Evolutionary conservation across 2,113 vertebrate genomes (phyloP).

Genomic region (Gila orcuttii): DNA sequence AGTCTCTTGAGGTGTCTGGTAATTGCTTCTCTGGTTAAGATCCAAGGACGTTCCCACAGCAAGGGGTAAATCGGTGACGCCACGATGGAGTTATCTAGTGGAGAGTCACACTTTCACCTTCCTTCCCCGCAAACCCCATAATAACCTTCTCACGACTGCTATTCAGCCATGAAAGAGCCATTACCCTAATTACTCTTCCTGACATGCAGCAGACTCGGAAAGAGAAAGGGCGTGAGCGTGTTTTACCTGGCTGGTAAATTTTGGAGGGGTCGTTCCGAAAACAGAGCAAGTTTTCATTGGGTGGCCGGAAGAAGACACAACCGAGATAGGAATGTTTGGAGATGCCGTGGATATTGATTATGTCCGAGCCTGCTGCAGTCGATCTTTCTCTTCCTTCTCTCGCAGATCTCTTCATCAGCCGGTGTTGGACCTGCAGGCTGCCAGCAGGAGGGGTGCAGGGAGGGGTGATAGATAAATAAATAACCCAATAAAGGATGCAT

Average conservation of each 20-base stretch:
- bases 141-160: conserved; percentile 3
- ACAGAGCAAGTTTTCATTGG: conserved; percentile 16
- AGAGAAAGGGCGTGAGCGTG: not conserved
- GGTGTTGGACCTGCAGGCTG: conserved; percentile 62
- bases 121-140: not conserved
- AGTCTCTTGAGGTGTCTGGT: not conserved
- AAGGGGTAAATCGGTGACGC: conserved; percentile 17
- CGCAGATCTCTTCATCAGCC: conserved; percentile 48
- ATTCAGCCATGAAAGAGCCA: conserved; percentile 36
- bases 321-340: conserved; percentile 19
- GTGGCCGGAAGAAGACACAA: not conserved
- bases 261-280: not conserved
- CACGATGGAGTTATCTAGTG: not conserved
- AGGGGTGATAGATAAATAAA: conserved; percentile 70
- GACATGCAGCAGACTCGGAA: conserved; percentile 39
- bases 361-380: conserved; percentile 53
- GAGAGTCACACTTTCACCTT: conserved; percentile 10
- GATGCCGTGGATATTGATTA: conserved; percentile 54
- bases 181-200: conserved; percentile 52
- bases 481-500: conserved; percentile 78
- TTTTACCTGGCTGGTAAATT: conserved; percentile 9
- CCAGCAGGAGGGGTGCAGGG: conserved; percentile 56
- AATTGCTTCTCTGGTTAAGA: conserved; percentile 14
- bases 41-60: conserved; percentile 49
- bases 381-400: conserved; percentile 23